These are phyloP conservation scores for Cryptosula pallasiana DNA, from an alignment of 2,888 invertebrate genomes.

Conservation along the genomic window DNA sequence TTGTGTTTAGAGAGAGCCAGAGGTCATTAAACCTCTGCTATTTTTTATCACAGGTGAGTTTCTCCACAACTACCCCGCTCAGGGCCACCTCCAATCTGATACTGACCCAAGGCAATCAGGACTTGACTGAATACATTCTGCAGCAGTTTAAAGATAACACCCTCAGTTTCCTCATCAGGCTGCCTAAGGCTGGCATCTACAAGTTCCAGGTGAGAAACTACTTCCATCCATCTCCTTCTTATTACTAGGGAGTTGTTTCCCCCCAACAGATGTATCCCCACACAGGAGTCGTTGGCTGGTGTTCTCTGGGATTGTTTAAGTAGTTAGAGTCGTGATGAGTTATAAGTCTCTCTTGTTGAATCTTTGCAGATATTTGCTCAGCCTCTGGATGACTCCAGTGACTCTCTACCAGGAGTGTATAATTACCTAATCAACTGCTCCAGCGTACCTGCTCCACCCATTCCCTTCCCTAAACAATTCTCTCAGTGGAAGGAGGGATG, in stretches of 20 bases:
- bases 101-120: slow-evolving; percentile 35
- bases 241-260: no score
- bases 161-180: slow-evolving; percentile 39
- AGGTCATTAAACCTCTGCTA: no score
- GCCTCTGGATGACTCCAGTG: slow-evolving; percentile 38
- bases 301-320: no score
- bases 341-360: no score
- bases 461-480: slow-evolving; percentile 52
- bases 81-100: slow-evolving; percentile 51
- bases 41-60: slow-evolving; percentile 30
- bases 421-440: slow-evolving; percentile 52
- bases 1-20: no score
- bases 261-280: no score
- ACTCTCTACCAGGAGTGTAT: slow-evolving; percentile 52
- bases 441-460: slow-evolving; percentile 32
- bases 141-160: slow-evolving; percentile 42
- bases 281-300: no score
- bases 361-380: slow-evolving; percentile 33
- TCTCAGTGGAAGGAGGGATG: slow-evolving; percentile 55
- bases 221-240: neutral
- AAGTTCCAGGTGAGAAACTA: slow-evolving; percentile 35
- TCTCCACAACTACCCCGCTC: slow-evolving; percentile 40
- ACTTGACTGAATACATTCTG: slow-evolving; percentile 47
- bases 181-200: slow-evolving; percentile 49
- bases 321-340: no score